These are phyloP conservation scores for Napeogenes inachia DNA, from an alignment of 2,888 invertebrate species.

Conservation along the genomic window DNA sequence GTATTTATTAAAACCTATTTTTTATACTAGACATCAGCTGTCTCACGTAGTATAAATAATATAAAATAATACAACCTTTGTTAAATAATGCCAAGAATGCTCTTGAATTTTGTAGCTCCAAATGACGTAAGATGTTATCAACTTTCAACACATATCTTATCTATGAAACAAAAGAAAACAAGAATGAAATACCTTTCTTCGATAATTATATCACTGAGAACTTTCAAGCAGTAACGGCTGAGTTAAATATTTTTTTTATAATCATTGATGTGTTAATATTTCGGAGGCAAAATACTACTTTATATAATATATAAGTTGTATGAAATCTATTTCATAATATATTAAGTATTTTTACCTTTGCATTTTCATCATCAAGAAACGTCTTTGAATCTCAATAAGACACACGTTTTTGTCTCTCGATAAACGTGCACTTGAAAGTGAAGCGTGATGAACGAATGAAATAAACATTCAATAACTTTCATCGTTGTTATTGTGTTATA, in stretches of 20 bases:
- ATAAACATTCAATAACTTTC: not conserved
- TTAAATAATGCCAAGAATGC: not conserved
- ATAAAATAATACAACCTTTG: slow-evolving; percentile 4
- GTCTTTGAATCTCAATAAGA: not conserved
- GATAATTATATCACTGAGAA: not conserved
- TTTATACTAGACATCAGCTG: not conserved
- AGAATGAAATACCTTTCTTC: not conserved
- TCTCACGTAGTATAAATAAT: not conserved
- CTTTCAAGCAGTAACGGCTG: not conserved
- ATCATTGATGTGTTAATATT: not conserved
- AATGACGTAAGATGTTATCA: slow-evolving; percentile 5
- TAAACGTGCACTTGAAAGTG: not conserved
- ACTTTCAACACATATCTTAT: slow-evolving; percentile 7
- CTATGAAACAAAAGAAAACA: slow-evolving; percentile 2
- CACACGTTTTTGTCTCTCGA: not conserved
- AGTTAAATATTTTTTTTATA: not conserved
- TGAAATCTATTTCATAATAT: not conserved
- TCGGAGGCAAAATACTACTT: not conserved
- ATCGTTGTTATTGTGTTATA: not conserved
- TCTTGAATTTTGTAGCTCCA: not conserved
- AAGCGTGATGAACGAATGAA: slow-evolving; percentile 1
- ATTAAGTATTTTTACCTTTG: not conserved
- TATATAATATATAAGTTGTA: not conserved
- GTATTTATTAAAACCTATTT: not conserved
- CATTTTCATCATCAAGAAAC: not conserved